Base-by-base conservation (phyloP, 2,888 invertebrate genomes). In the Tipula vernalis region DNA sequence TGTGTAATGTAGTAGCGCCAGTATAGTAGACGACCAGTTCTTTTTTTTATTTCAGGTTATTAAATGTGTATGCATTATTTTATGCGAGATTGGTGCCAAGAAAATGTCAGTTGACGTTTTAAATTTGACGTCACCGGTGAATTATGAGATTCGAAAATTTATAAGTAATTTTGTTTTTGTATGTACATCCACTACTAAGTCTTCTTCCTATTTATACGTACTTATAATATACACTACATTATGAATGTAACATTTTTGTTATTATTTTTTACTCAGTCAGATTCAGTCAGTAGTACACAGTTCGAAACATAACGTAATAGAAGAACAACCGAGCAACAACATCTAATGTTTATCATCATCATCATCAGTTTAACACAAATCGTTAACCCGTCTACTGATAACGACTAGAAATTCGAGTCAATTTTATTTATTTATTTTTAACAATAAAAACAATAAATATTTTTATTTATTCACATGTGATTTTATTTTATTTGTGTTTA, bases 371-470 rank as follows among this genome's bases (percentile, higher is more conserved):
- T 71, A 71, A 71, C 71, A 71, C 28, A 71, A 71, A 71, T 71
- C 71, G 71, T 71, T 71, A 71, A 71, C 71, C 71, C 71, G 71
- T 71, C 71, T 71, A 71, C 71, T 71, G 71, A 71, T 71, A 71
- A 71, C 71, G 71, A 71, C 28, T 71, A 71, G 8, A 71, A 28
- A 28, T 28, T 71, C 71, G 28, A 71, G 71, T 71, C 28, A 71
- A 71, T 28, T 71, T 71, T 71, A 71, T 71, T 28, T 28, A 71
- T 57, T 57, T 57, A 57, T 57, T 57, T 57, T 57, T 71, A 71
- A 28, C 10, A 71, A 71, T 51, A 51, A 51, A n/a, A 15, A 51
- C 10, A 15, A 51, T 5, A 51, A 51, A 51, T 6, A 18, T n/a
- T 71, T 71, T 18, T 28, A 71, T 71, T 71, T 71, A 71, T 71